Base-by-base conservation (phyloP, 92 coral and sea anemone species). In the Scolanthus callimorphus region DNA sequence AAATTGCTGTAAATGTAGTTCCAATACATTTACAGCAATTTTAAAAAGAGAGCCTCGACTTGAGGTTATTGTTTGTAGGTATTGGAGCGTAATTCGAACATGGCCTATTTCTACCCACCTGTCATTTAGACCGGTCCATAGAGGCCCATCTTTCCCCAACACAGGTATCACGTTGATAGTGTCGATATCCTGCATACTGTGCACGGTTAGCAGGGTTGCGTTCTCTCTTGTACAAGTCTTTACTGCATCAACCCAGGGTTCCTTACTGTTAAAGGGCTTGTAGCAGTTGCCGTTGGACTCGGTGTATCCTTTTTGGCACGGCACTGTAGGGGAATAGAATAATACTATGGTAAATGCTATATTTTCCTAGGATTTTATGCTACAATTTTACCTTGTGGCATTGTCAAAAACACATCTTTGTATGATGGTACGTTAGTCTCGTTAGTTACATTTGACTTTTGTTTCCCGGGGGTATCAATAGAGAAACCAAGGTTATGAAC, bases 101-200 rank as follows among this genome's bases (percentile, higher is more conserved):
- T n/a, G n/a, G n/a, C n/a, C n/a, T n/a, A n/a, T n/a, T n/a, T n/a
- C n/a, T n/a, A n/a, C 29, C 28, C 49, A 68, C 59, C 90, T 66
- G 64, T 87, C 90, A 47, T 87, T 87, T 6, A 87, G 58, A 19
- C 96, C 96, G 12, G 68, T 82, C 96, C 96, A 87, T 3, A 79
- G 62, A 11, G 69, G 70, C 1, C 79, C 90, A 39, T 76, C 77
- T 54, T 47, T 54, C 43, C 57, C 68, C 22, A 44, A 21, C 19
- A 82, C 80, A 2, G 77, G 63, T 38, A 79, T 65, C 28, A 39
- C 52, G 20, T 76, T 65, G 20, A 88, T 55, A 34, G 65, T 67
- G 9, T 64, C 62, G 11, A 78, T 83, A 54, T 88, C 90, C 1
- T 48, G 63, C 39, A 75, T 26, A 9, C 46, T 44, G 26, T 78